Base-by-base conservation (phyloP, 2,888 invertebrate species). In the Tiliacea citrago region DNA sequence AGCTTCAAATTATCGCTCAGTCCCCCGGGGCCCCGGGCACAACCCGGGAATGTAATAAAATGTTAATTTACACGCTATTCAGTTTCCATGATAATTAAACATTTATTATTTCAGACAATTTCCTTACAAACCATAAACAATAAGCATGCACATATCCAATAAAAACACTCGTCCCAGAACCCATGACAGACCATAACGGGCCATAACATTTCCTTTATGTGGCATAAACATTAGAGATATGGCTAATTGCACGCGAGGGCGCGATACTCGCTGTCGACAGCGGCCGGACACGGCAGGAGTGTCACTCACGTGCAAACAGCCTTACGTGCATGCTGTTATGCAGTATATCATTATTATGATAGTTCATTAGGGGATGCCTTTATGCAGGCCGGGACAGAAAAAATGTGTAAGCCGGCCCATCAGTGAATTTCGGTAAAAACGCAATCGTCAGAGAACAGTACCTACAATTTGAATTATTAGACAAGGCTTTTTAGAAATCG, bases 201-300 rank as follows among this genome's bases (percentile, higher is more conserved):
- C 65, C 39, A 67, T 77, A 79, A 83, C 84, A 69, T 75, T 81
- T 84, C 77, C 84, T 81, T 83, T 84, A 86, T 77, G 73, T 74
- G 67, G 61, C 75, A 69, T 67, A 71, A 72, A 66, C 74, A 75
- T 77, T 73, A 79, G 10, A 82, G 86, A 87, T 87, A 87, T 86
- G 82, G 85, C 51, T 77, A 85, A 87, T 81, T 72, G 75, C 76
- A 79, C 87, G 67, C 83, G 58, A 68, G 87, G 86, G 87, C 81
- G 75, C 86, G 68, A 78, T 87, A 71, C 80, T 39, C 78, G 66
- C 75, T 81, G 86, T 74, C 83, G 82, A 83, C 87, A 87, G 79
- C 73, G 55, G 60, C 47, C 24, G 51, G 49, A 35, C 86, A 78
- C 85, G 86, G 67, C 79, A 86, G 35, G n/a, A 45, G 55, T 69